Evolutionary conservation across 2,888 invertebrate genomes (phyloP).

Genomic region (Chrysina gloriosa): DNA sequence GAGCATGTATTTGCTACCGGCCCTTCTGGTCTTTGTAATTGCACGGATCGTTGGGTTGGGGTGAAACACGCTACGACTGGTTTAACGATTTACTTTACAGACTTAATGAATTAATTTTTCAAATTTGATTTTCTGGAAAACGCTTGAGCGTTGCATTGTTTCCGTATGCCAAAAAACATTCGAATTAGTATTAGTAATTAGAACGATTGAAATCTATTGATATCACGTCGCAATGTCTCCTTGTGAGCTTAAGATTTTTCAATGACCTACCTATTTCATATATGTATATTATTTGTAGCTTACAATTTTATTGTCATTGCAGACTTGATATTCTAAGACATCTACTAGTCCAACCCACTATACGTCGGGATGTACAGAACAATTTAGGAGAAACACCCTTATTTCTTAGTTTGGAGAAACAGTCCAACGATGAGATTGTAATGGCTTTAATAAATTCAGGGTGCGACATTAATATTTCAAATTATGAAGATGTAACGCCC

Average conservation of each 20-base stretch:
- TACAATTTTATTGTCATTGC: not conserved
- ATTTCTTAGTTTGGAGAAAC: constrained; percentile 15
- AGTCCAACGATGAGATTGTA: constrained; percentile 16
- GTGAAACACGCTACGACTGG: too few species aligned
- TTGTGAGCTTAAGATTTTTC: not conserved
- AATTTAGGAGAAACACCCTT: constrained; percentile 21
- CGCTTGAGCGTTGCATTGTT: too few species aligned
- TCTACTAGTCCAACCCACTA: not conserved
- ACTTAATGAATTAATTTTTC: not conserved
- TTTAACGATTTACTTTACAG: not conserved
- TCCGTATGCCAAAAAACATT: too few species aligned
- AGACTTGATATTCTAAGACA: constrained; percentile 8
- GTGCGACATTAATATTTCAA: constrained; percentile 19
- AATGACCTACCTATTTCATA: not conserved
- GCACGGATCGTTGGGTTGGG: too few species aligned
- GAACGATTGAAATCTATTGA: too few species aligned
- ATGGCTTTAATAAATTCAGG: constrained; percentile 4
- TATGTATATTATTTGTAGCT: not conserved
- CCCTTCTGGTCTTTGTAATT: too few species aligned
- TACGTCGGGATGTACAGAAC: constrained; percentile 6
- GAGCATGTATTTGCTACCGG: too few species aligned
- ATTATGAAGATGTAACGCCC: constrained; percentile 20
- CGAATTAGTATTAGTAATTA: too few species aligned
- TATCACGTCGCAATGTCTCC: too few species aligned
- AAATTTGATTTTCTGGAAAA: not conserved